Percentiles rank a stretch among this genome's conserved stretches.
phyloP scores from a whole-genome alignment of 1,140 invertebrate species.

The Drosophila bifasciata region DNA sequence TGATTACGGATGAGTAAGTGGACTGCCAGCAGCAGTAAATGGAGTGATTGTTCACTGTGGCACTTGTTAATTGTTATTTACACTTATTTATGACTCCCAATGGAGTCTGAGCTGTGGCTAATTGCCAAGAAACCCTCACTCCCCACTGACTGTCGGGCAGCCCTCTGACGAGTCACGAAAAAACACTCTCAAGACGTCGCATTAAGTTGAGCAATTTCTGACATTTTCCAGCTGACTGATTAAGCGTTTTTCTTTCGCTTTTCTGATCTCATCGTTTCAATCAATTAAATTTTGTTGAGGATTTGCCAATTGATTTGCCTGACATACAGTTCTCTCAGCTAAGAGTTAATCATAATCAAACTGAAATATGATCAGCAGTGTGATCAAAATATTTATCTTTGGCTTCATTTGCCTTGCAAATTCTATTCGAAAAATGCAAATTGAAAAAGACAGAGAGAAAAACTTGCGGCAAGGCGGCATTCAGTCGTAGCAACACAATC shows the following conservation, averaged over 20 bases:
- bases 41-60: conserved; percentile 29
- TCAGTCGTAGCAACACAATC: conserved; percentile 1
- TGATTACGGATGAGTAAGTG: conserved; percentile 17
- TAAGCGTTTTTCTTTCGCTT: too few species aligned
- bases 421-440: conserved; percentile 13
- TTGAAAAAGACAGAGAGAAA: not conserved
- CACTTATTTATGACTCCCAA: conserved; percentile 4
- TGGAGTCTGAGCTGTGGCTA: not conserved
- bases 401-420: not conserved
- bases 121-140: conserved; percentile 18
- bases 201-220: not conserved
- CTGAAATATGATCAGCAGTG: too few species aligned
- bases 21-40: conserved; percentile 22
- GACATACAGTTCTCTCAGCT: not conserved
- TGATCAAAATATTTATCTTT: conserved; percentile 19
- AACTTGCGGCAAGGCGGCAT: conserved; percentile 8
- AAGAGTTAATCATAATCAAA: not conserved
- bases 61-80: conserved; percentile 40
- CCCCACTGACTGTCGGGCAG: conserved; percentile 4
- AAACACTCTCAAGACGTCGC: not conserved
- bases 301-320: conserved; percentile 1
- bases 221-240: too few species aligned
- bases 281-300: not conserved
- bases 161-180: not conserved
- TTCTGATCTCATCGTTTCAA: conserved; percentile 18